Conservation (phyloP, 2,797 vertebrate genomes). For the Spinus olivaceus region DNA sequence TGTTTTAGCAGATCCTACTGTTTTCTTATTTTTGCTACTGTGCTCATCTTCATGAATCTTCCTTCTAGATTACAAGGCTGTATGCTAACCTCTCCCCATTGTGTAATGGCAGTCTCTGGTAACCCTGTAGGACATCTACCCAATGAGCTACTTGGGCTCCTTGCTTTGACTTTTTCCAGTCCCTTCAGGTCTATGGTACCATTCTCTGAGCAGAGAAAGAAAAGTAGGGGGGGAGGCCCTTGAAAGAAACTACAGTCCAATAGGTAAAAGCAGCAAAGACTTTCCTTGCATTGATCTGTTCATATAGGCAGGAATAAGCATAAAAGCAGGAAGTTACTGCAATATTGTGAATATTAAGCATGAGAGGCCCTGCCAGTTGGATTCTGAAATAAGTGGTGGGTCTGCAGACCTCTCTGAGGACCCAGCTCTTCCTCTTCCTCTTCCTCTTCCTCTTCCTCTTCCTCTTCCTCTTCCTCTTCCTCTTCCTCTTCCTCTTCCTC, state of each 20-base stretch:
- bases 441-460: no score
- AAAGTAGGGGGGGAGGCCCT: neutral
- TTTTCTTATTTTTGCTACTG: neutral
- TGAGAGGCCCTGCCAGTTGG: neutral
- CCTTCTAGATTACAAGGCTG: neutral
- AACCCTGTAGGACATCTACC: neutral
- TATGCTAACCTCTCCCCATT: neutral
- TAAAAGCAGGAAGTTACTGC: neutral
- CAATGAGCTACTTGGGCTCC: neutral
- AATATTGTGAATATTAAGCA: rapidly evolving
- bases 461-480: no score
- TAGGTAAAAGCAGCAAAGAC: neutral
- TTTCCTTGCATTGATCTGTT: neutral
- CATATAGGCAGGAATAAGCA: neutral
- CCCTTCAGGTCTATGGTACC: neutral
- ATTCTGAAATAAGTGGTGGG: neutral
- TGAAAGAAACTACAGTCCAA: neutral
- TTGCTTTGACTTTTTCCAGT: neutral
- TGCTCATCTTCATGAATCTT: neutral
- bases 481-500: no score
- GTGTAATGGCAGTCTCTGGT: neutral
- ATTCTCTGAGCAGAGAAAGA: neutral
- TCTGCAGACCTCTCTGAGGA: neutral
- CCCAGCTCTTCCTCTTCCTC: neutral
- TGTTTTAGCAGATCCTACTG: neutral